Percentiles rank a stretch among this genome's conserved stretches.
Conservation (phyloP, 2,797 vertebrate genomes). For the Knipowitschia caucasica region DNA sequence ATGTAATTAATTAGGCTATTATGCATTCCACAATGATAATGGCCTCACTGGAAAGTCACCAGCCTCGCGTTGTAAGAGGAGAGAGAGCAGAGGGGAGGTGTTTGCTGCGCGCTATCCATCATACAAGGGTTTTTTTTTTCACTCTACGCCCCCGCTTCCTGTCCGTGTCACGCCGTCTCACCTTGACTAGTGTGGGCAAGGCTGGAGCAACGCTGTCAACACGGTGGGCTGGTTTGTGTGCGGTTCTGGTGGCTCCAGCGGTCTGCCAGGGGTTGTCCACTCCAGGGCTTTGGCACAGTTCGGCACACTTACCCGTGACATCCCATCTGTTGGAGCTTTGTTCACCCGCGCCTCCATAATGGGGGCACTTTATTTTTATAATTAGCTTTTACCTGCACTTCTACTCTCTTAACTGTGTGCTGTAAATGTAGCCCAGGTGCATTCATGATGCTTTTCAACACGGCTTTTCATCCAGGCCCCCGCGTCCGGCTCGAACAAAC, state of each 20-base stretch:
- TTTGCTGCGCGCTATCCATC: conserved; percentile 87
- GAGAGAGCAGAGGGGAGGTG: conserved; percentile 68
- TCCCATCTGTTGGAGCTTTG: conserved; percentile 71
- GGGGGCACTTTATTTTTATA: conserved; percentile 70
- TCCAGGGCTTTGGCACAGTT: conserved; percentile 53
- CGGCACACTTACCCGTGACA: conserved; percentile 65
- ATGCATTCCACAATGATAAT: conserved; percentile 99
- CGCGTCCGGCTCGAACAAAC: background rate
- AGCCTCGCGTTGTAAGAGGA: conserved; percentile 77
- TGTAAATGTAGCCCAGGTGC: conserved; percentile 54
- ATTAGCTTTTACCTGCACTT: conserved; percentile 63
- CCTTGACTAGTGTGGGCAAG: conserved; percentile 80
- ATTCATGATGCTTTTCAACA: conserved; percentile 45
- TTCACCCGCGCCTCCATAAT: conserved; percentile 55
- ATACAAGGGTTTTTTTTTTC: conserved; percentile 54
- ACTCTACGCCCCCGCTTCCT: conserved; percentile 41
- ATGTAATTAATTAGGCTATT: conserved; percentile 99
- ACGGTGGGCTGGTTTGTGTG: conserved; percentile 54
- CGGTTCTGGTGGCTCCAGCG: conserved; percentile 22
- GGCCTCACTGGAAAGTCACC: conserved; percentile 99
- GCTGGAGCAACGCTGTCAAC: conserved; percentile 70
- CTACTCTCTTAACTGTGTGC: conserved; percentile 43
- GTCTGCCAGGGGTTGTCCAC: conserved; percentile 50
- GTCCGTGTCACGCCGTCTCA: conserved; percentile 75
- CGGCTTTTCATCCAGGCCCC: conserved; percentile 47